phyloP scores from a whole-genome alignment of 23 tunicate species.

The Botrylloides violaceus region DNA sequence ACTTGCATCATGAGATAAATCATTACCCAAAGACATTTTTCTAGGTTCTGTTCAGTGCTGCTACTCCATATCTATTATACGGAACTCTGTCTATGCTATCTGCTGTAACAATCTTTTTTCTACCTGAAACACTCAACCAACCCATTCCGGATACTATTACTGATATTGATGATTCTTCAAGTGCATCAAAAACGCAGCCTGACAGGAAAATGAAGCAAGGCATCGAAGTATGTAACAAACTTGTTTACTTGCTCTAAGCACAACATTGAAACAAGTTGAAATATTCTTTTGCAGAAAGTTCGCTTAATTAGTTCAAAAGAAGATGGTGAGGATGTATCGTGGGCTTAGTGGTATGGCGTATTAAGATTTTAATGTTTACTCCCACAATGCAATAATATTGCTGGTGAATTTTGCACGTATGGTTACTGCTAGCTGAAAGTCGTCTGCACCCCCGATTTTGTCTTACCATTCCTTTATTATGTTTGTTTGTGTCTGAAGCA shows the following conservation, averaged over 20 bases:
- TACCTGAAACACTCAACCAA: conserved; percentile 82
- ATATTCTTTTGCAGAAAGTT: too few relatives aligned
- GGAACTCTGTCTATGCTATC: conserved; percentile 43
- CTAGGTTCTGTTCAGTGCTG: conserved; percentile 21
- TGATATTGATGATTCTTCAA: conserved; percentile 27
- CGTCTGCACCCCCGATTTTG: too few relatives aligned
- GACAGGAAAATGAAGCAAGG: neutral
- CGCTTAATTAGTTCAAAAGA: too few relatives aligned
- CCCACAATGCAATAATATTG: too few relatives aligned
- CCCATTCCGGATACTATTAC: conserved; percentile 80
- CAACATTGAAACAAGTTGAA: neutral
- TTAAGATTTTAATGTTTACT: too few relatives aligned
- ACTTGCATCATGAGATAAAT: too few relatives aligned
- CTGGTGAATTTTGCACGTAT: too few relatives aligned
- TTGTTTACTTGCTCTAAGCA: neutral
- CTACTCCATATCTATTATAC: conserved; percentile 51
- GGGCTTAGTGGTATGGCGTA: too few relatives aligned
- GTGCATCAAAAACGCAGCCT: neutral
- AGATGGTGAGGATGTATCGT: too few relatives aligned
- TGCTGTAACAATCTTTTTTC: conserved; percentile 25
- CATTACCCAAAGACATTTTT: neutral
- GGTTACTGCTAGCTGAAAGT: too few relatives aligned
- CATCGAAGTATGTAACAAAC: neutral
- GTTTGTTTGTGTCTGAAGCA: too few relatives aligned
- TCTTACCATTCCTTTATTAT: too few relatives aligned